Evolutionary conservation across 2,797 vertebrate genomes (phyloP).

Genomic region (Apogon hyalosoma): DNA sequence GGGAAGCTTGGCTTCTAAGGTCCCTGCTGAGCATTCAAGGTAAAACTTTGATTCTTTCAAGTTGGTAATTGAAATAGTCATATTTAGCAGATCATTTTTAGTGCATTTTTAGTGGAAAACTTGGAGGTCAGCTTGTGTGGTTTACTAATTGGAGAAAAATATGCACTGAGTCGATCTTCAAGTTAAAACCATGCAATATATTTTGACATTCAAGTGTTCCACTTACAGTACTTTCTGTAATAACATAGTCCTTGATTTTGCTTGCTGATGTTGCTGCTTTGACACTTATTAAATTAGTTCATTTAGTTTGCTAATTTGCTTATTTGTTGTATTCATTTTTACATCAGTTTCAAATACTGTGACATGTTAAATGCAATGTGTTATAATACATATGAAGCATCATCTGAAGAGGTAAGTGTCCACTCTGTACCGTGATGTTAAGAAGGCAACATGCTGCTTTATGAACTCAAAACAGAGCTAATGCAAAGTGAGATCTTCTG

Average conservation of each 20-base stretch:
- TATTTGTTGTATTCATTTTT: conserved; percentile 22
- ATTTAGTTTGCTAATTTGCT: conserved; percentile 10
- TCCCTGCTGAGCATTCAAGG: conserved; percentile 82
- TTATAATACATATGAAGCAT: conserved; percentile 63
- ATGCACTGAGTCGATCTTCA: not conserved
- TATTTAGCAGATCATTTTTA: conserved; percentile 42
- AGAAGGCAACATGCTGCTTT: conserved; percentile 4
- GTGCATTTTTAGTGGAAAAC: conserved; percentile 34
- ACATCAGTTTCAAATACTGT: conserved; percentile 16
- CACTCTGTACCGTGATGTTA: conserved; percentile 16
- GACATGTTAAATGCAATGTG: conserved; percentile 49
- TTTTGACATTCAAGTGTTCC: conserved; percentile 51
- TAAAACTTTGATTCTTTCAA: conserved; percentile 74
- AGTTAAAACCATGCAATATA: not conserved
- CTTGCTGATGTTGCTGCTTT: conserved; percentile 46
- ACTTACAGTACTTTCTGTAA: conserved; percentile 20
- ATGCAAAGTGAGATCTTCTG: conserved; percentile 3
- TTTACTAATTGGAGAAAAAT: conserved; percentile 24
- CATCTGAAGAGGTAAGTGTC: conserved; percentile 75
- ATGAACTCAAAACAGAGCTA: not conserved
- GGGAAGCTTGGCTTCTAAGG: conserved; percentile 80
- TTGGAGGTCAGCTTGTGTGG: conserved; percentile 43
- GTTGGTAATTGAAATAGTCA: conserved; percentile 39
- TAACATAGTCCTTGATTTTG: conserved; percentile 41
- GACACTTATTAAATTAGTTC: conserved; percentile 20